These are phyloP conservation scores for Lampris megalopsis DNA, from an alignment of 2,113 vertebrate species.

Conservation along the genomic window DNA sequence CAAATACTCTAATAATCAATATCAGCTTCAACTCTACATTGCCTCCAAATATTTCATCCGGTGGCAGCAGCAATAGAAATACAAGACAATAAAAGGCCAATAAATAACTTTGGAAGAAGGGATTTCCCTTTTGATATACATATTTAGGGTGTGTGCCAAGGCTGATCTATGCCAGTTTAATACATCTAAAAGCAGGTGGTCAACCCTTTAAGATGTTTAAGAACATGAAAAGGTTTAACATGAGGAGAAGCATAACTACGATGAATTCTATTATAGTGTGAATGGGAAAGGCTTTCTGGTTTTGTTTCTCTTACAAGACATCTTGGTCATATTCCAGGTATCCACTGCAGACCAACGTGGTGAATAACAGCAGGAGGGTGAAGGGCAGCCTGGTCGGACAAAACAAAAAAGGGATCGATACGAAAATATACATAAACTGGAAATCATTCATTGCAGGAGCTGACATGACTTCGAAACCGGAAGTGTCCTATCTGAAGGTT, in stretches of 20 bases:
- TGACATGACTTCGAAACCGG: not conserved
- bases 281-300: not conserved
- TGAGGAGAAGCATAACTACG: not conserved
- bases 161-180: too few relatives aligned
- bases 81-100: too few relatives aligned
- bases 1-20: not conserved
- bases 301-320: constrained; percentile 72
- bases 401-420: not conserved
- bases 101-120: too few relatives aligned
- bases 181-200: not conserved
- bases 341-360: constrained; percentile 60
- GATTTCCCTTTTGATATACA: too few relatives aligned
- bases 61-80: not conserved
- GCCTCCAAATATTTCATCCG: not conserved
- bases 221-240: not conserved
- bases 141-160: too few relatives aligned
- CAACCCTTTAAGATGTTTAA: not conserved
- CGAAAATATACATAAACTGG: not conserved
- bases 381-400: constrained; percentile 51
- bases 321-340: constrained; percentile 81
- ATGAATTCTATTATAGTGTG: not conserved
- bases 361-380: constrained; percentile 48
- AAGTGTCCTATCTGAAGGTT: constrained; percentile 3
- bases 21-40: not conserved
- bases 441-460: not conserved